phyloP scores from a whole-genome alignment of 2,888 invertebrate genomes.

The Machimus atricapillus region DNA sequence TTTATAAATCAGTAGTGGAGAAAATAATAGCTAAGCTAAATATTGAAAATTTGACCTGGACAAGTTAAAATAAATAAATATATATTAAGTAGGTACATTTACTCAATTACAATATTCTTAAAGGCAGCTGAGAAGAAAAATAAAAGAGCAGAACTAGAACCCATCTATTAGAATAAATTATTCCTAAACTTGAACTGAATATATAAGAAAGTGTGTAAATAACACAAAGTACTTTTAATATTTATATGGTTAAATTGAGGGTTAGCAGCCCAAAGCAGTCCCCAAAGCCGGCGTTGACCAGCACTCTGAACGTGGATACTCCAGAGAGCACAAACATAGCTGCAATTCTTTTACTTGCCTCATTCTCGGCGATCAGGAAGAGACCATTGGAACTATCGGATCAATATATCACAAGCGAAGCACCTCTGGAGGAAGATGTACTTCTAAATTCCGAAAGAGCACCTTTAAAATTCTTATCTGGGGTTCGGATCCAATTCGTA shows the following conservation, averaged over 20 bases:
- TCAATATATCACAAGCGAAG: slow-evolving; percentile 29
- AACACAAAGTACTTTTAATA: not conserved
- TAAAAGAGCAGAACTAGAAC: not conserved
- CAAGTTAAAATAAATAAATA: too few relatives aligned
- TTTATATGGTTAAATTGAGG: not conserved
- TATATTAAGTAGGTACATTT: too few relatives aligned
- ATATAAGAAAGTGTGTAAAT: not conserved
- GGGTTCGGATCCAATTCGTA: slow-evolving; percentile 25
- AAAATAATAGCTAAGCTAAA: too few relatives aligned
- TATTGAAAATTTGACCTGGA: too few relatives aligned
- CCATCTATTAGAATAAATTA: not conserved
- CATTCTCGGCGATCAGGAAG: slow-evolving; percentile 12
- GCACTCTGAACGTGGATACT: not conserved
- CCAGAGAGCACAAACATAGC: not conserved
- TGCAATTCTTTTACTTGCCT: not conserved
- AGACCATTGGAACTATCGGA: slow-evolving; percentile 12
- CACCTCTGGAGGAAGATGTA: slow-evolving; percentile 26
- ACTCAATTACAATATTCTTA: too few relatives aligned
- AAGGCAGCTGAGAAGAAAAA: not conserved
- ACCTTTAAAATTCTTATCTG: slow-evolving; percentile 23
- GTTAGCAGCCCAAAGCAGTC: not conserved
- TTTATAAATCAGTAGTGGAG: too few relatives aligned
- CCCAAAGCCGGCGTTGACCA: not conserved
- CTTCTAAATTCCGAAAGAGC: slow-evolving; percentile 24
- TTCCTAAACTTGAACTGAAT: not conserved